These are phyloP conservation scores for Lasioglossum albipes DNA, from an alignment of 1,140 invertebrate species.

Conservation along the genomic window DNA sequence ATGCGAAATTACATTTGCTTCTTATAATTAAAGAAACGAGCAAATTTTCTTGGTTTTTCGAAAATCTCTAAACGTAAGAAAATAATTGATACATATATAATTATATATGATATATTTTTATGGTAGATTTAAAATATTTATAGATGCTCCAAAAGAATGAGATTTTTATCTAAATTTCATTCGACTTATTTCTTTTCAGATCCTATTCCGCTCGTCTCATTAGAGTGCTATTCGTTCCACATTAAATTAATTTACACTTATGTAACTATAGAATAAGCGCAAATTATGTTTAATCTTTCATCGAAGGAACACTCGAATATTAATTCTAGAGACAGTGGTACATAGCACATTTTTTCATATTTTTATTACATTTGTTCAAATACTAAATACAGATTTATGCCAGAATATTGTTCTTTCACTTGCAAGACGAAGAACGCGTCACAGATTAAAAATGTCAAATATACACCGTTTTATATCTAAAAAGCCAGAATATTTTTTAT, in stretches of 20 bases:
- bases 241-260: neutral
- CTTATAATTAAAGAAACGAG: neutral
- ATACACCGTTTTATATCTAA: neutral
- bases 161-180: neutral
- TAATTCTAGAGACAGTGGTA: neutral
- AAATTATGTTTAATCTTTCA: no score
- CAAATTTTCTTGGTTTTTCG: neutral
- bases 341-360: neutral
- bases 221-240: conserved; percentile 8
- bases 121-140: neutral
- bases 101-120: neutral
- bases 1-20: neutral
- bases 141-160: neutral
- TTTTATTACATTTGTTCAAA: neutral
- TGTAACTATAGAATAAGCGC: no score
- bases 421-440: neutral
- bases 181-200: neutral
- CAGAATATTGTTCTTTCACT: neutral
- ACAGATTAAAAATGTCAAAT: conserved; percentile 3
- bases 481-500: conserved; percentile 29
- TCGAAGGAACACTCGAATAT: neutral
- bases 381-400: neutral
- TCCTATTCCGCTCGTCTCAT: neutral
- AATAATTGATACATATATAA: neutral
- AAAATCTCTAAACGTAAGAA: neutral